Percentiles rank a stretch among this genome's conserved stretches.
These are phyloP conservation scores for Unio delphinus DNA, from an alignment of 2,888 invertebrate genomes.

Conservation along the genomic window DNA sequence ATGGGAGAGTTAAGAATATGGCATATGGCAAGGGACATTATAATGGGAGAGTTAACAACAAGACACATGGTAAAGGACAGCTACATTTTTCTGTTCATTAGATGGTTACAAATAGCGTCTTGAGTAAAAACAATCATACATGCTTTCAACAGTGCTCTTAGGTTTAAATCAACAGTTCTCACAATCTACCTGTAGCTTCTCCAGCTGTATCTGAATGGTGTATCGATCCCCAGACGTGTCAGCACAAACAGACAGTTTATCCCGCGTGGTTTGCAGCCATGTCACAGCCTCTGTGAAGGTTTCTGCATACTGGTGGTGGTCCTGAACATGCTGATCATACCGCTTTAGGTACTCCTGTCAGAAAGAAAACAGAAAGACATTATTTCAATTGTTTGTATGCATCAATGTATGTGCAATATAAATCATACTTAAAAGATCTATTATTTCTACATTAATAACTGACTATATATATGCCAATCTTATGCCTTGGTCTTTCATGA, in stretches of 20 bases:
- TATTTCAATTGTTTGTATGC: not conserved
- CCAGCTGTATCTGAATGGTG: slow-evolving; percentile 63
- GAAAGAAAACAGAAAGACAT: not conserved
- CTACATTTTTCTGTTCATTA: too few species aligned
- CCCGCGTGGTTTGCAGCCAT: slow-evolving; percentile 87
- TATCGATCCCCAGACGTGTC: slow-evolving; percentile 77
- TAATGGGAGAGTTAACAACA: too few species aligned
- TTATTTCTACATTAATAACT: too few species aligned
- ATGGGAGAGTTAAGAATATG: too few species aligned
- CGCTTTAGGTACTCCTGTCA: slow-evolving; percentile 65
- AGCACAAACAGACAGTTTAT: slow-evolving; percentile 89
- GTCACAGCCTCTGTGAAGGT: slow-evolving; percentile 80
- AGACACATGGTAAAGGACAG: too few species aligned
- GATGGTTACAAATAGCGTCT: too few species aligned
- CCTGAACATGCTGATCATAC: slow-evolving; percentile 84
- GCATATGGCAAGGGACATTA: too few species aligned
- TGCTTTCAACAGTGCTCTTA: not conserved
- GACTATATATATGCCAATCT: too few species aligned
- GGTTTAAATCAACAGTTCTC: not conserved
- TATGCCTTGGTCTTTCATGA: too few species aligned
- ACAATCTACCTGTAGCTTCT: slow-evolving; percentile 59
- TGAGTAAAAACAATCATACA: not conserved
- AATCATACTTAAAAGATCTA: too few species aligned
- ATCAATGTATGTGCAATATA: too few species aligned
- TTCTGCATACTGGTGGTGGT: slow-evolving; percentile 89